Conservation (phyloP, 2,888 invertebrate genomes). For the Mythimna impura region DNA sequence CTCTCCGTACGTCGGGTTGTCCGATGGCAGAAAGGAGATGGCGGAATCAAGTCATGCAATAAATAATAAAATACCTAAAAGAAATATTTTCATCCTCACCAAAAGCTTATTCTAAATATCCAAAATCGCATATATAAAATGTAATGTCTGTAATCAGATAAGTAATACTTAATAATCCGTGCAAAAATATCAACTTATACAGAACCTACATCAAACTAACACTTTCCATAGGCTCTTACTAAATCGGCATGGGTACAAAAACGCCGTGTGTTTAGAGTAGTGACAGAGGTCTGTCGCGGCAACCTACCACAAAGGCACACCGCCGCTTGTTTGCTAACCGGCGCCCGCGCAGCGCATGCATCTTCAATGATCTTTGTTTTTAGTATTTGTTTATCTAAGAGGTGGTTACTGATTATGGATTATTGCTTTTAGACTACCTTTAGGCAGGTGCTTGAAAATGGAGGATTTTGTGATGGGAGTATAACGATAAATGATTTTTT, state of each 20-base stretch:
- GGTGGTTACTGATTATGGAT: slow-evolving; percentile 58
- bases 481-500: not conserved
- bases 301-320: slow-evolving; percentile 56
- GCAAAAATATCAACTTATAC: slow-evolving; percentile 32
- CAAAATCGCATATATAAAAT: not conserved
- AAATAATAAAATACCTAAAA: too few relatives aligned
- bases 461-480: too few relatives aligned
- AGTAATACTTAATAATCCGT: not conserved
- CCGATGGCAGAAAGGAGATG: too few relatives aligned
- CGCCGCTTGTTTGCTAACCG: slow-evolving; percentile 60
- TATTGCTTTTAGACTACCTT: slow-evolving; percentile 30
- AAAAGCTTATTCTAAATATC: not conserved
- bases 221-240: slow-evolving; percentile 44
- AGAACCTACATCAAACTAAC: slow-evolving; percentile 40
- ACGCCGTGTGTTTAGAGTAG: slow-evolving; percentile 47
- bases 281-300: slow-evolving; percentile 57
- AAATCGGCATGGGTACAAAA: slow-evolving; percentile 38
- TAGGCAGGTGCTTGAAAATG: not conserved
- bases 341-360: slow-evolving; percentile 59
- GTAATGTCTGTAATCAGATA: not conserved
- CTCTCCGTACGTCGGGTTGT: too few relatives aligned
- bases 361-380: slow-evolving; percentile 63
- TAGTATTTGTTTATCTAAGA: slow-evolving; percentile 60
- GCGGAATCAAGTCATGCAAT: too few relatives aligned
- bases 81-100: too few relatives aligned